Evolutionary conservation across 2,113 vertebrate genomes (phyloP), one percentile per base, ranked within the genome.

Genomic region (Hippocampus barbouri): DNA sequence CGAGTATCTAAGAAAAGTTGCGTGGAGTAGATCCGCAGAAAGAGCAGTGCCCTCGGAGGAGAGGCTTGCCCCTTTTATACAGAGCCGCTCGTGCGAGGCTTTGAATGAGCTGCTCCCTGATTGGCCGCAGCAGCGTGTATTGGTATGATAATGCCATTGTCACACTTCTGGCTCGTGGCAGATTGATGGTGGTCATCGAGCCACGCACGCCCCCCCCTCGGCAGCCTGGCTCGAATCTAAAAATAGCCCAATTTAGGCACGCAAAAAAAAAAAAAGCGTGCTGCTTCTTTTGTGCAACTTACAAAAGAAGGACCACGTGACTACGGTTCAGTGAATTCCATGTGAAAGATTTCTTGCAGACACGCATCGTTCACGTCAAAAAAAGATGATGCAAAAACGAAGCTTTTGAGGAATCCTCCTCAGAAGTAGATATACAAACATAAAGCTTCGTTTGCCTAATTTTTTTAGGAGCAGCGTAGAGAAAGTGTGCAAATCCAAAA

Each of bases 61-160:
- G 5, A n/a, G 23, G 5, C 73, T 1, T 8, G 41, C 51, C 2
- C 15, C 1, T 56, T 88, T 89, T 93, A 93, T 92, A 87, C n/a
- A 3, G 41, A 38, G 0, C 38, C 64, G 83, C 83, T 89, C 86
- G 87, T 86, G 87, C 75, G 78, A 43, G 70, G 67, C 73, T 72
- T 64, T 86, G 81, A 89, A 84, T 82, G 79, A 68, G 47, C 81
- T 20, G 67, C 66, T 54, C 64, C 12, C 86, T 89, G 88, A 93
- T 93, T 93, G 92, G 92, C 81, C 86, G 43, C 1, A 4, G 45
- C 61, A 81, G 75, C 78, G 82, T 83, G 86, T 75, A 91, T 91
- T 92, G 85, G 84, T 92, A 92, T 93, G 92, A 87, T 92, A 93
- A 93, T 92, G 25, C 69, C 68, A 85, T 92, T 92, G 92, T 93